Percentiles rank a stretch among this genome's conserved stretches.
These are phyloP conservation scores for Caenorhabditis sp. DNA, from an alignment of 2,888 invertebrate genomes.

Conservation along the genomic window DNA sequence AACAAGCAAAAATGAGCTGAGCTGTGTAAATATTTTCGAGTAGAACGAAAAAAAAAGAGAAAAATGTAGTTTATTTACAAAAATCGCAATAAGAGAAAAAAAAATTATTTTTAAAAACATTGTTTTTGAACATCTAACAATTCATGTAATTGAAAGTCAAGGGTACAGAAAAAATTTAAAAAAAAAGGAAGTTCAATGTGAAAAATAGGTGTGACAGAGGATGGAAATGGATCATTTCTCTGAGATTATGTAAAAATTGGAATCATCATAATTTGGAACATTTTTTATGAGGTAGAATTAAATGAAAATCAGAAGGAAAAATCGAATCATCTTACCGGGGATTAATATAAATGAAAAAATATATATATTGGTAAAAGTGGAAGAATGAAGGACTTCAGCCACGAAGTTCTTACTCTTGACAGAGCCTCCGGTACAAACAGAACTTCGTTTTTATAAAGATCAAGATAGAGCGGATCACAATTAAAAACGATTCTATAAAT, in stretches of 20 bases:
- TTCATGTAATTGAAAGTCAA: neutral
- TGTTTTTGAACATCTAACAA: conserved; percentile 1
- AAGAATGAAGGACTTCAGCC: conserved; percentile 13
- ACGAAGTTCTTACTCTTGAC: conserved; percentile 15
- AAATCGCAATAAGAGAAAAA: neutral
- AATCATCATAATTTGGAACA: neutral
- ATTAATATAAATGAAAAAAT: conserved; percentile 1
- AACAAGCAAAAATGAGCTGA: neutral
- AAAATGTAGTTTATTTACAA: conserved; percentile 7
- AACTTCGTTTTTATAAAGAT: conserved; percentile 4
- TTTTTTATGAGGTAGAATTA: neutral
- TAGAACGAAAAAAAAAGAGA: neutral
- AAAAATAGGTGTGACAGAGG: neutral
- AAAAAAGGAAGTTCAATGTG: neutral
- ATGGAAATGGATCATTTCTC: conserved; percentile 5
- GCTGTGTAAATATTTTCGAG: neutral
- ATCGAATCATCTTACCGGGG: conserved; percentile 9
- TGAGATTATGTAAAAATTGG: conserved; percentile 1
- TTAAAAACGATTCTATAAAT: neutral
- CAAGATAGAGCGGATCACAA: neutral
- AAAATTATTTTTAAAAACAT: neutral
- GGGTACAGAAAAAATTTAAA: neutral
- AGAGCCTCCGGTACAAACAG: conserved; percentile 22
- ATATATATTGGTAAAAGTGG: neutral
- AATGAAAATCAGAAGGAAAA: neutral